A percentile compares a stretch with the other conserved stretches of the same genome.
These are phyloP conservation scores for Diphyllodes magnificus DNA, from an alignment of 2,113 vertebrate genomes.

Conservation along the genomic window DNA sequence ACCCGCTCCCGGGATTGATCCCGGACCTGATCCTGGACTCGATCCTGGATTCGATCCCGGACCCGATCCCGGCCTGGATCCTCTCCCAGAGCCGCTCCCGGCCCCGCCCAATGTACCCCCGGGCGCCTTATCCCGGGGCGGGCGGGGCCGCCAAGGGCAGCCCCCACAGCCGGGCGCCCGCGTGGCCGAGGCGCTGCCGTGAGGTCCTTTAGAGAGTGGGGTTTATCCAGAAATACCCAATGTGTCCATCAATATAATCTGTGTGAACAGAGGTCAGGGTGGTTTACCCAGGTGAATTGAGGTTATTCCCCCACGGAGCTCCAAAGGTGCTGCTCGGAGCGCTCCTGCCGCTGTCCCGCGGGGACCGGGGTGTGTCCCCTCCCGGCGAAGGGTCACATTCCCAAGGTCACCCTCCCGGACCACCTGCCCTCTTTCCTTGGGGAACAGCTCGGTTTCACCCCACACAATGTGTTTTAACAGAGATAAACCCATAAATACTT, in stretches of 20 bases:
- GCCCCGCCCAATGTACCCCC: slow-evolving; percentile 47
- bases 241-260: not conserved
- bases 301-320: not conserved
- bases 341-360: not conserved
- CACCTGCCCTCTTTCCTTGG: not conserved
- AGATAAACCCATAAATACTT: not conserved
- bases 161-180: not conserved
- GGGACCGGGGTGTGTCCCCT: not conserved
- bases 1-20: fast-evolving
- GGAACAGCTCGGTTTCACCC: not conserved
- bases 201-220: not conserved
- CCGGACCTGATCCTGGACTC: not conserved
- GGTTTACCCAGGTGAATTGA: not conserved
- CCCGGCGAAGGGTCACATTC: not conserved
- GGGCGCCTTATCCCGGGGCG: slow-evolving; percentile 28
- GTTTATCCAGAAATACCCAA: not conserved
- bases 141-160: not conserved
- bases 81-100: not conserved
- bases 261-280: not conserved
- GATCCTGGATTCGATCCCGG: not conserved
- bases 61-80: not conserved
- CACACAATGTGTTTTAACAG: not conserved
- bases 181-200: not conserved
- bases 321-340: not conserved
- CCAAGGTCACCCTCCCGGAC: not conserved